Evolutionary conservation across 1,140 invertebrate genomes (phyloP), one percentile per base, ranked within the genome.

Genomic region (Wasmannia auropunctata): DNA sequence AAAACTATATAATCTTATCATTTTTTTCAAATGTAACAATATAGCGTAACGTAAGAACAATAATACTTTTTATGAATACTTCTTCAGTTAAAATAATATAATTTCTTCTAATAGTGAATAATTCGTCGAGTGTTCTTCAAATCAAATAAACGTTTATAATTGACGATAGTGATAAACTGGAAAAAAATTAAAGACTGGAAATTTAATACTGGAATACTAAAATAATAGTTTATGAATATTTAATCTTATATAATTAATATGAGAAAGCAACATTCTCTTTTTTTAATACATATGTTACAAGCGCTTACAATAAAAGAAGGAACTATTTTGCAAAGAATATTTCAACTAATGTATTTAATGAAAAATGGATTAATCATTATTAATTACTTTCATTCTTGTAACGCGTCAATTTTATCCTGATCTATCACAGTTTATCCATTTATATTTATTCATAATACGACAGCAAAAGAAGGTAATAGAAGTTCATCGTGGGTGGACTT

Each of bases 401-500:
- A 37, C 62, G 10, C 34, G 34, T 11, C n/a, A 65, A 65, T 65
- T 65, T 65, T 40, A 65, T 5, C 16, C 10, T 40, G 40, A 65
- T 65, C 34, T 65, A 65, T 65, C 62, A 65, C 6, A 6, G 62
- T 65, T 34, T 14, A 22, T 22, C 62, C 10, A 65, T 65, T 65
- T 40, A 65, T 65, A 65, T 65, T 65, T 65, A 65, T 65, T 65
- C 10, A 40, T 65, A 65, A 56, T 60, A 60, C 75, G 62, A 79
- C n/a, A 51, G 34, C 6, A 43, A 58, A 11, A 37, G 58, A 25
- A n/a, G 60, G n/a, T 77, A n/a, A 46, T 40, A 28, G n/a, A 5
- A 43, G 34, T 40, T 3, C 8, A 19, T 22, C 54, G 31, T 51
- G 28, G 54, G 16, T 85, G 37, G 43, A 51, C 14, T 31, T 28